phyloP scores from a whole-genome alignment of 1,140 invertebrate genomes.

The Gryon sp. region DNA sequence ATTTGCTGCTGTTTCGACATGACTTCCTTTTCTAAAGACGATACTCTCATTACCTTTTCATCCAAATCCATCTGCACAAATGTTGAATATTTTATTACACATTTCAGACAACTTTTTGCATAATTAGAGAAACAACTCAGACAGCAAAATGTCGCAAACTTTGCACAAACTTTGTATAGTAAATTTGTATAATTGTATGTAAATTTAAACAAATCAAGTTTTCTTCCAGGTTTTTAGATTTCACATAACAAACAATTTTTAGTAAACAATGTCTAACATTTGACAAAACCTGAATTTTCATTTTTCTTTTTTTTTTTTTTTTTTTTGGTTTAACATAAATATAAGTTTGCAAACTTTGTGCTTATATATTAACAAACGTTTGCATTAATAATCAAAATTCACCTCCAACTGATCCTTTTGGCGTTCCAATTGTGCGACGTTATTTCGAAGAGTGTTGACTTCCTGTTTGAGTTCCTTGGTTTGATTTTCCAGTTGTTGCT shows the following conservation, averaged over 20 bases:
- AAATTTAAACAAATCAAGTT: too few species aligned
- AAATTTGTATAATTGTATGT: too few species aligned
- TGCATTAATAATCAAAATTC: conserved; percentile 40
- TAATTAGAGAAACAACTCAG: not conserved
- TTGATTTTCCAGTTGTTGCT: conserved; percentile 80
- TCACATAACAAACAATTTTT: too few species aligned
- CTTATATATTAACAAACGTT: not conserved
- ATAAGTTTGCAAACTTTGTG: not conserved
- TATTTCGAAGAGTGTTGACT: conserved; percentile 80
- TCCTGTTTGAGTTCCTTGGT: conserved; percentile 80
- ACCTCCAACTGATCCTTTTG: conserved; percentile 82
- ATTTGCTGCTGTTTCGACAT: conserved; percentile 76
- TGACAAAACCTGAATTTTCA: too few species aligned
- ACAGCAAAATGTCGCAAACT: too few species aligned
- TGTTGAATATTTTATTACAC: too few species aligned
- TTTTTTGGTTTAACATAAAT: not conserved
- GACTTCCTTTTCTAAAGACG: conserved; percentile 81
- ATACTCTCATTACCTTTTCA: conserved; percentile 81
- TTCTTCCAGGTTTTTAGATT: too few species aligned
- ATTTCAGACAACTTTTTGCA: too few species aligned
- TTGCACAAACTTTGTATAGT: too few species aligned
- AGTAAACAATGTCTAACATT: too few species aligned
- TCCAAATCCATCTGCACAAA: conserved; percentile 82
- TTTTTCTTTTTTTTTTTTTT: too few species aligned
- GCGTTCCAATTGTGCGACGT: conserved; percentile 80